phyloP scores from a whole-genome alignment of 2,797 vertebrate species.

The Gorsachius magnificus region DNA sequence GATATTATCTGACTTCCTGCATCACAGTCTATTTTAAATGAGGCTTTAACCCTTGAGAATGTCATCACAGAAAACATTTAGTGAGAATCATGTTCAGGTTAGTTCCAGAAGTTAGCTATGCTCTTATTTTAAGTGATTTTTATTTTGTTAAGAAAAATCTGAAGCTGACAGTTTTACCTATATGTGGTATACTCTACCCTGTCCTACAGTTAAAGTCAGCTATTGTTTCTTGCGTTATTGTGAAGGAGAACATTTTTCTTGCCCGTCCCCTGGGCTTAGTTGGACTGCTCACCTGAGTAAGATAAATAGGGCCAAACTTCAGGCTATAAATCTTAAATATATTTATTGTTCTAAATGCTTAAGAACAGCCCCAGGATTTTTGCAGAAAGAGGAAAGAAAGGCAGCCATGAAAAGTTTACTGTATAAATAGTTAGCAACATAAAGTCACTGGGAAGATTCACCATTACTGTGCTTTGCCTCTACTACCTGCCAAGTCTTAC shows the following conservation, averaged over 20 bases:
- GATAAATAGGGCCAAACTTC: conserved; percentile 43
- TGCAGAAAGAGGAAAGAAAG: neutral
- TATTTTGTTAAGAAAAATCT: conserved; percentile 12
- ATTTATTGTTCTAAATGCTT: conserved; percentile 34
- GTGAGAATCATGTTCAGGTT: neutral
- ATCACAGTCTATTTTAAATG: neutral
- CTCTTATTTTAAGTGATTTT: conserved; percentile 14
- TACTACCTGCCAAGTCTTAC: neutral
- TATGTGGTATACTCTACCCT: neutral
- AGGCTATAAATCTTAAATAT: conserved; percentile 51
- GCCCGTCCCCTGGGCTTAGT: conserved; percentile 12
- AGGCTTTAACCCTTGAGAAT: conserved; percentile 2
- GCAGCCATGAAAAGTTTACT: neutral
- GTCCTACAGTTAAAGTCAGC: neutral
- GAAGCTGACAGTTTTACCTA: neutral
- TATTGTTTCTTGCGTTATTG: neutral
- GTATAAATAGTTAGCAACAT: neutral
- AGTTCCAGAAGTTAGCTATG: neutral
- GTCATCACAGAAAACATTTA: neutral
- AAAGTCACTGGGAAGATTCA: neutral
- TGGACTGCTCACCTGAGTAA: conserved; percentile 30
- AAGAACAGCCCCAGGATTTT: neutral
- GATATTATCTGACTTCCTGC: neutral
- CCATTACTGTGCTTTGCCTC: neutral
- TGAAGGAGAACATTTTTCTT: conserved; percentile 41